A percentile compares a stretch with the other conserved stretches of the same genome.
phyloP scores from a whole-genome alignment of 2,888 invertebrate genomes.

The Acheta domesticus region DNA sequence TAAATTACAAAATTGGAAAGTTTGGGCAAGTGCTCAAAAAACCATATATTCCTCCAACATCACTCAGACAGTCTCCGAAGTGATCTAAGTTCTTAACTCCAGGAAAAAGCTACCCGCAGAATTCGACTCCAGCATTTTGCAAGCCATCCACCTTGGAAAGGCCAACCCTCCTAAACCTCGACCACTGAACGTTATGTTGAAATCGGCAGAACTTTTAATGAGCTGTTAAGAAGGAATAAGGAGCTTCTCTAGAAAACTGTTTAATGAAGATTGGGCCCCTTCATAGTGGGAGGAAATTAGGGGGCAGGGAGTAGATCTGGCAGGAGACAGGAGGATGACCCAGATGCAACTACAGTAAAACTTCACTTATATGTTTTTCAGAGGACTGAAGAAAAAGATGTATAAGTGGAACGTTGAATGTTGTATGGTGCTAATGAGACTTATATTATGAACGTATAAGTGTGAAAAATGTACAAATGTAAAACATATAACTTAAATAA shows the following conservation, averaged over 20 bases:
- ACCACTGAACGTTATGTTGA: background rate
- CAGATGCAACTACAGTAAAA: background rate
- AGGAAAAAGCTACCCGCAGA: background rate
- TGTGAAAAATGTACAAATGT: too few relatives aligned
- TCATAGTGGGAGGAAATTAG: background rate
- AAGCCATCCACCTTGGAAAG: background rate
- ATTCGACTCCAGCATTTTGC: background rate
- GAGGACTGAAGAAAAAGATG: too few relatives aligned
- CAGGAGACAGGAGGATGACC: background rate
- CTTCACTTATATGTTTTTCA: too few relatives aligned
- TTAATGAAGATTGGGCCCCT: background rate
- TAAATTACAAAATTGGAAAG: background rate
- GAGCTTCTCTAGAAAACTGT: background rate
- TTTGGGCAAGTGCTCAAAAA: background rate
- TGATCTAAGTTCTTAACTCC: background rate
- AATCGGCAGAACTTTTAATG: background rate
- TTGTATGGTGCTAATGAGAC: too few relatives aligned
- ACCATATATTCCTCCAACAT: background rate
- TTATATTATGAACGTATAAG: too few relatives aligned
- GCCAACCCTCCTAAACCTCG: background rate
- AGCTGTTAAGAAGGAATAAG: background rate
- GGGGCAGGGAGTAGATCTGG: background rate
- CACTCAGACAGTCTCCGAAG: background rate
- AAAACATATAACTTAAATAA: too few relatives aligned
- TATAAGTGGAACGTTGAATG: too few relatives aligned